Evolutionary conservation across 1,140 invertebrate genomes (phyloP).

Genomic region (Aphelenchoides besseyi): DNA sequence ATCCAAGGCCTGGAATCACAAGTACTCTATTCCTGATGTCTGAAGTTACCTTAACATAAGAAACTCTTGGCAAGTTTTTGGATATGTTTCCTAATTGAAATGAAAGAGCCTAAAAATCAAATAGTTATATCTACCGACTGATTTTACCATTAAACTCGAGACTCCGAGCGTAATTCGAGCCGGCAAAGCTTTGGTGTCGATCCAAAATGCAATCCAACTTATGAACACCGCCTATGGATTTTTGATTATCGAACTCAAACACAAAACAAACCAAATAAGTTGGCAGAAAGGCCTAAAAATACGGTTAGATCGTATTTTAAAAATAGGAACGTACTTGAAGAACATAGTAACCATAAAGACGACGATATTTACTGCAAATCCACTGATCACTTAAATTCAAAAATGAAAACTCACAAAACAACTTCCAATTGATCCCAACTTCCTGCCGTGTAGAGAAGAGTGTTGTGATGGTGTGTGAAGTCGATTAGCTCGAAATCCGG

Average conservation of each 20-base stretch:
- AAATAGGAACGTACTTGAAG: slow-evolving; percentile 48
- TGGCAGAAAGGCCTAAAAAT: slow-evolving; percentile 51
- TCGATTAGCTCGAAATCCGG: slow-evolving; percentile 59
- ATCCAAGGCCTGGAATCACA: slow-evolving; percentile 47
- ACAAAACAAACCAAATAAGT: slow-evolving; percentile 37
- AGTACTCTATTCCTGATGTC: background rate
- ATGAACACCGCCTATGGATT: slow-evolving; percentile 38
- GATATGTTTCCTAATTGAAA: slow-evolving; percentile 62
- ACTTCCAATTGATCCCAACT: slow-evolving; percentile 62
- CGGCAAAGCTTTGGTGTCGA: slow-evolving; percentile 60
- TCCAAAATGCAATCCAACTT: slow-evolving; percentile 61
- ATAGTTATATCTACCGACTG: background rate
- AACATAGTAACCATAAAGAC: slow-evolving; percentile 60
- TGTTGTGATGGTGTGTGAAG: slow-evolving; percentile 48
- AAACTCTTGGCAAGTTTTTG: slow-evolving; percentile 59
- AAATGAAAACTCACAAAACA: no score
- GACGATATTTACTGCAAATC: no score
- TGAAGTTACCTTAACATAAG: slow-evolving; percentile 51
- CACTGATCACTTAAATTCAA: no score
- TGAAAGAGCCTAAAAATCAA: slow-evolving; percentile 45
- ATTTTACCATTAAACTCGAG: slow-evolving; percentile 31
- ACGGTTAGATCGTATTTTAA: slow-evolving; percentile 9
- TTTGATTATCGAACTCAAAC: background rate
- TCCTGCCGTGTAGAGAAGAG: slow-evolving; percentile 58
- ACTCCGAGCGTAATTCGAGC: slow-evolving; percentile 61